Percentiles rank a stretch among this genome's conserved stretches.
phyloP scores from a whole-genome alignment of 2,113 vertebrate genomes.

The Grammomys surdaster region DNA sequence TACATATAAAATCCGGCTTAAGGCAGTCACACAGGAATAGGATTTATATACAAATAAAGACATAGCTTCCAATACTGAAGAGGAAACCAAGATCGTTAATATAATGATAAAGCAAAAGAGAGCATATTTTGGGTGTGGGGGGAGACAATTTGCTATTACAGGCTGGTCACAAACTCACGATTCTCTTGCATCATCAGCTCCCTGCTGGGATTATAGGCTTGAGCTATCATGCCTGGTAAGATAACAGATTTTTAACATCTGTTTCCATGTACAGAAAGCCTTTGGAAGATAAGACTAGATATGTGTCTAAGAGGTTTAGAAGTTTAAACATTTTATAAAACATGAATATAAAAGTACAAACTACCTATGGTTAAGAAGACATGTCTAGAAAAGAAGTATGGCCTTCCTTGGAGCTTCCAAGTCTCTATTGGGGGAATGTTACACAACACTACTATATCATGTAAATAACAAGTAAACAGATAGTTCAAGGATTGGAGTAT shows the following conservation, averaged over 20 bases:
- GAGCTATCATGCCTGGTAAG: background rate
- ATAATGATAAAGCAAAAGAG: constrained; percentile 52
- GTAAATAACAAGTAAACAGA: background rate
- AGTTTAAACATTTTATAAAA: constrained; percentile 52
- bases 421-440: background rate
- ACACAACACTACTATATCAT: background rate
- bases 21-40: background rate
- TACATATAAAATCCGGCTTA: constrained; percentile 7
- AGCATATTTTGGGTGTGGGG: background rate
- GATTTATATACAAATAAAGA: constrained; percentile 27
- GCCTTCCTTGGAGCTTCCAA: background rate
- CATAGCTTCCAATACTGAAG: constrained; percentile 20
- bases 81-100: constrained; percentile 55
- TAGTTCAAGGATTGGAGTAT: background rate
- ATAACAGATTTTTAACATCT: constrained; percentile 44
- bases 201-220: background rate
- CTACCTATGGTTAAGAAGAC: background rate
- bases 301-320: constrained; percentile 28
- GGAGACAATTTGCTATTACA: background rate
- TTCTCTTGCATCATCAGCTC: background rate
- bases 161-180: background rate
- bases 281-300: background rate
- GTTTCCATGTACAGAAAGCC: background rate
- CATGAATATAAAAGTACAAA: constrained; percentile 40
- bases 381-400: background rate